Evolutionary conservation across 2,113 vertebrate genomes (phyloP).

Genomic region (Upupa epops): DNA sequence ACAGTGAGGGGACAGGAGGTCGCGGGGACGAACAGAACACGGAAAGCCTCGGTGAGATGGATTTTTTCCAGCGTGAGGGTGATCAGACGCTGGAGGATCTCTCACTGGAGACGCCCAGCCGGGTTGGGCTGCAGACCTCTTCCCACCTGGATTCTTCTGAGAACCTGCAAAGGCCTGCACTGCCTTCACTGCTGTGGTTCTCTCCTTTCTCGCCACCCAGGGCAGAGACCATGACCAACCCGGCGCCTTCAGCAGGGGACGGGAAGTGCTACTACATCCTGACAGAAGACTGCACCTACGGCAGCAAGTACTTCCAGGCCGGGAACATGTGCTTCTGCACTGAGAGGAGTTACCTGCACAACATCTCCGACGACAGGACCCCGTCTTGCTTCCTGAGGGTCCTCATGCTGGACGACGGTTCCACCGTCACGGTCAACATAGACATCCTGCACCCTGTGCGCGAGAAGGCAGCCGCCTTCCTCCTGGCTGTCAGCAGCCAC

Average conservation of each 20-base stretch:
- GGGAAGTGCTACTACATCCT: slow-evolving; percentile 76
- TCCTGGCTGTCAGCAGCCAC: slow-evolving; percentile 61
- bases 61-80: neutral
- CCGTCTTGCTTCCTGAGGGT: slow-evolving; percentile 28
- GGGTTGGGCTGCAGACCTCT: neutral
- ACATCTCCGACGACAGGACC: neutral
- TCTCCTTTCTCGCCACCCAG: neutral
- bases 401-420: rapidly evolving
- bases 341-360: neutral
- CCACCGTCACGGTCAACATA: rapidly evolving
- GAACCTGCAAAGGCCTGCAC: rapidly evolving
- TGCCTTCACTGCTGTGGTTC: neutral
- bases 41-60: neutral
- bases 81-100: neutral
- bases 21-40: rapidly evolving
- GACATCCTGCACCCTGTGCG: slow-evolving; percentile 43
- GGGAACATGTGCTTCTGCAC: slow-evolving; percentile 73
- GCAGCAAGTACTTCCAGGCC: neutral
- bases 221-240: neutral
- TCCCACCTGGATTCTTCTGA: neutral
- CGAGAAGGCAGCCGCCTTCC: slow-evolving; percentile 33
- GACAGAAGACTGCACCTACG: neutral
- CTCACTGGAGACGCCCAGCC: rapidly evolving
- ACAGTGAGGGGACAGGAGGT: neutral
- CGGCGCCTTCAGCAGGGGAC: neutral